Percentiles rank a stretch among this genome's conserved stretches.
Conservation (phyloP, 1,140 invertebrate species). For the Chionoecetes opilio region DNA sequence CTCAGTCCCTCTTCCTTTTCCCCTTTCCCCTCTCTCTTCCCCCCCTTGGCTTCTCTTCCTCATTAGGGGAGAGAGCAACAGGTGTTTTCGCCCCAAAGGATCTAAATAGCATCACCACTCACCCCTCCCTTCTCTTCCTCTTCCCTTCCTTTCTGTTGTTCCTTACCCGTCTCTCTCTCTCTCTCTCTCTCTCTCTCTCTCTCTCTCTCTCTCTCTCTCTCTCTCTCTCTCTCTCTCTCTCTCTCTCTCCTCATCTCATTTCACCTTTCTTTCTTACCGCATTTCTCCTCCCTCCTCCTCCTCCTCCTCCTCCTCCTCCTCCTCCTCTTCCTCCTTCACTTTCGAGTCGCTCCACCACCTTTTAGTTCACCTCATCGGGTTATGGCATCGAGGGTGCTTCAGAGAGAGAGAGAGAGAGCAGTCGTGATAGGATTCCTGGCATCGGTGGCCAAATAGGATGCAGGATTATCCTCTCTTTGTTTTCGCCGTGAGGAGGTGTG, state of each 20-base stretch:
- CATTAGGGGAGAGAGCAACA: neutral
- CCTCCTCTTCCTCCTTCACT: neutral
- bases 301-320: neutral
- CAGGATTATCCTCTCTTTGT: neutral
- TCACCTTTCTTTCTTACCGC: neutral
- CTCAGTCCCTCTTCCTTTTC: neutral
- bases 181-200: neutral
- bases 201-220: neutral
- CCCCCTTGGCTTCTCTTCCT: neutral
- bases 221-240: neutral
- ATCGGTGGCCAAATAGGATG: slow-evolving; percentile 4
- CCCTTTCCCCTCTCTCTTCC: neutral
- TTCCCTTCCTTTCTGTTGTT: neutral
- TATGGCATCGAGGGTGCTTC: neutral
- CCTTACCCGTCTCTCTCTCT: neutral
- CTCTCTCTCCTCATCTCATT: neutral
- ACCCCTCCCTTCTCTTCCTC: neutral
- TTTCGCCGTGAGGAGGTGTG: neutral
- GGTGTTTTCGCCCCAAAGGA: neutral
- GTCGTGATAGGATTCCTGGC: neutral
- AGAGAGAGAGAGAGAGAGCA: slow-evolving; percentile 32
- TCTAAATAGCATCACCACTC: neutral
- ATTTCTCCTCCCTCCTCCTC: neutral
- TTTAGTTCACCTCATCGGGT: neutral
- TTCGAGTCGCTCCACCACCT: neutral